These are phyloP conservation scores for Dallia pectoralis DNA, from an alignment of 2,797 vertebrate species.

Conservation along the genomic window DNA sequence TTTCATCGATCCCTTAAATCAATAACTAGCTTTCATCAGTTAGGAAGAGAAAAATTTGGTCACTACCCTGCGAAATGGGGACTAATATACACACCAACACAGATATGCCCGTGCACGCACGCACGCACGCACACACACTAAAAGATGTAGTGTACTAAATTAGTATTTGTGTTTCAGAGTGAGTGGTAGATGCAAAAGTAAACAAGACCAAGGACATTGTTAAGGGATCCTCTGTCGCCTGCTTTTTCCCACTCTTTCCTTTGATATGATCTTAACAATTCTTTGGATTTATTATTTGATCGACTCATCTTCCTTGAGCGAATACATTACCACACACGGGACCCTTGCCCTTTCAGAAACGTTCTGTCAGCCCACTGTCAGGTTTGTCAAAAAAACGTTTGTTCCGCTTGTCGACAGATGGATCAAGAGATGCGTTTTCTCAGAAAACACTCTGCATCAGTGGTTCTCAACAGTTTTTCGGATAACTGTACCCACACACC, in stretches of 20 bases:
- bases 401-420: background rate
- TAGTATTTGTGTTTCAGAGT: conserved; percentile 52
- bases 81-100: background rate
- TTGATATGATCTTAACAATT: background rate
- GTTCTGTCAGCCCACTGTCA: background rate
- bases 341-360: no score
- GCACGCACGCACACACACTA: conserved; percentile 3
- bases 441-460: background rate
- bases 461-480: background rate
- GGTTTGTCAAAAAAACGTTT: background rate
- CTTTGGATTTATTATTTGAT: background rate
- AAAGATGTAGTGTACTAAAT: conserved; percentile 44
- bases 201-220: conserved; percentile 43
- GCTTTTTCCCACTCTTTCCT: background rate
- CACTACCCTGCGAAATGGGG: background rate
- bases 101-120: background rate
- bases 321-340: background rate
- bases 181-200: conserved; percentile 51
- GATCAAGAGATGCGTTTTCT: background rate
- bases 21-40: conserved; percentile 67
- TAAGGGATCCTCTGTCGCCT: conserved; percentile 16
- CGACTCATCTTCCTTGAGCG: background rate
- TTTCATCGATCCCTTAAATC: conserved; percentile 60
- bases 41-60: conserved; percentile 64
- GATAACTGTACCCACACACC: background rate